Evolutionary conservation across 2,888 invertebrate genomes (phyloP), one percentile per base, ranked within the genome.

Genomic region (Ophioninae sp.): DNA sequence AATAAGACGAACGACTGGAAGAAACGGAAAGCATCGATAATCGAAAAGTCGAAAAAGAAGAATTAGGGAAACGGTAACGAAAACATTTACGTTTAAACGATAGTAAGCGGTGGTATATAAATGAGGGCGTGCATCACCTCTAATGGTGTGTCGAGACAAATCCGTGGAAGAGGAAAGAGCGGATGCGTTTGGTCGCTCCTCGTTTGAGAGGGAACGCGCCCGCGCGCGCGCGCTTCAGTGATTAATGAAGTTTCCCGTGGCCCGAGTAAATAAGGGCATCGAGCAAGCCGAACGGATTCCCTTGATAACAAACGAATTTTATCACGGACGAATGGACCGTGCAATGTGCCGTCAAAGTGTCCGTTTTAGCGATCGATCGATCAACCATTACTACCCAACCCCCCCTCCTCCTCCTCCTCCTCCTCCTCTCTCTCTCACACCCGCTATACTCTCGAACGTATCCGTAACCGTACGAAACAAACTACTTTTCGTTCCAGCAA

Each of bases 401-500:
- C 6, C 17, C 50, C 30, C 30, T 3, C 30, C 30, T 3, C 30
- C 30, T 3, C 30, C 30, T 3, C 30, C 30, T 3, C 30, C 30
- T 3, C 30, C 30, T 1, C 30, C 30, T n/a, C n/a, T n/a, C n/a
- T n/a, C n/a, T n/a, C n/a, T n/a, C n/a, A n/a, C 13, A 8, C 39
- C 39, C 39, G 39, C 8, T 41, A 0, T 8, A 41, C 50, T 13
- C 13, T 50, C 50, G 50, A 3, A 6, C 50, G 30, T 50, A 50
- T 50, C 50, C 17, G 13, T 50, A 3, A 17, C 50, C 17, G 17
- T 13, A 50, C 17, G 84, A 69, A 81, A 79, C 37, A 39, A 81
- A 86, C 86, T 64, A 6, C 17, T 79, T 84, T 79, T 20, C 93
- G 93, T 94, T 95, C 86, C 94, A 96, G 95, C 93, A 95, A 80